phyloP scores from a whole-genome alignment of 2,888 invertebrate species.

The Agrilus mali region DNA sequence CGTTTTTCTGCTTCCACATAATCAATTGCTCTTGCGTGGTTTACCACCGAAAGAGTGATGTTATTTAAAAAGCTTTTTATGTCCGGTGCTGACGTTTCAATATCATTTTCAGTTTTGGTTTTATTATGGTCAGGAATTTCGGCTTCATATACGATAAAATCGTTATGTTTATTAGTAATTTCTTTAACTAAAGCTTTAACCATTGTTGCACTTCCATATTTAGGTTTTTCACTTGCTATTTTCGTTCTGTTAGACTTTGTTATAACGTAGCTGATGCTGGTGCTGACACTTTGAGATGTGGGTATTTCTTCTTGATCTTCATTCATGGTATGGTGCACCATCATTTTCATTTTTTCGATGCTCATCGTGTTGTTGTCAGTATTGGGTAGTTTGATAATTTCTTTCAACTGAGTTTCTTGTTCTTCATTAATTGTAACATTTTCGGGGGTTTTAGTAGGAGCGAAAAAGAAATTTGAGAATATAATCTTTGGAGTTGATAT shows the following conservation, averaged over 20 bases:
- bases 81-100: slow-evolving; percentile 3
- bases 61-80: slow-evolving; percentile 22
- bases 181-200: not conserved
- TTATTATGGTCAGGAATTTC: not conserved
- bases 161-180: too few relatives aligned
- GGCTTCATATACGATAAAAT: too few relatives aligned
- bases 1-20: slow-evolving; percentile 11
- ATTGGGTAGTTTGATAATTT: too few relatives aligned
- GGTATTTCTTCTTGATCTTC: not conserved
- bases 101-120: slow-evolving; percentile 4
- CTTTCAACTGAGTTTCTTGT: too few relatives aligned
- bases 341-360: too few relatives aligned
- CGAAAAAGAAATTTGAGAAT: slow-evolving; percentile 24
- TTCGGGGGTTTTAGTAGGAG: slow-evolving; percentile 15
- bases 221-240: slow-evolving; percentile 1
- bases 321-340: too few relatives aligned
- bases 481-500: slow-evolving; percentile 19
- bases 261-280: slow-evolving; percentile 40
- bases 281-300: slow-evolving; percentile 39
- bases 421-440: slow-evolving; percentile 10
- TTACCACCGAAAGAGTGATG: slow-evolving; percentile 29
- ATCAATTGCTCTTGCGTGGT: slow-evolving; percentile 30
- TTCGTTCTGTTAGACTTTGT: slow-evolving; percentile 26
- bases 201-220: not conserved
- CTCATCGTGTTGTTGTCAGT: too few relatives aligned